A percentile compares a stretch with the other conserved stretches of the same genome.
Evolutionary conservation across 2,113 vertebrate species (phyloP).

Genomic region (Bostrychus sinensis): DNA sequence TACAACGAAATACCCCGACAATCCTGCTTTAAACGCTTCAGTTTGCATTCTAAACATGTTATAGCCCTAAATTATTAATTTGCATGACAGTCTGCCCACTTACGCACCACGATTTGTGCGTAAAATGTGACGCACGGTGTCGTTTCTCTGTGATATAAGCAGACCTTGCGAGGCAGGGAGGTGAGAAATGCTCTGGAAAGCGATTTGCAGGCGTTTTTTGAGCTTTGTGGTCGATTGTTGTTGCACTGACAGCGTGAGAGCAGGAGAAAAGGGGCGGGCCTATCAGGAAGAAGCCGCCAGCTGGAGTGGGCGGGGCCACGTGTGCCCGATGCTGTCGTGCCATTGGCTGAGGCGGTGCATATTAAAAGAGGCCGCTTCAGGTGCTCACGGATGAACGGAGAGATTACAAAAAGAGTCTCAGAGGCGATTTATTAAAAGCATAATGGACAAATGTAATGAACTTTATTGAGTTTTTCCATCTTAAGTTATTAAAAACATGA

Average conservation of each 20-base stretch:
- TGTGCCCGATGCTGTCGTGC: conserved; percentile 3
- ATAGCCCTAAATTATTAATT: not conserved
- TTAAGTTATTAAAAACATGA: too few relatives aligned
- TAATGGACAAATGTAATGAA: not conserved
- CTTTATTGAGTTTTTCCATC: not conserved
- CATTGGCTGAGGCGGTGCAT: conserved; percentile 55
- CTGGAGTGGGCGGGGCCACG: not conserved
- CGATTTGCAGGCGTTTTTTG: too few relatives aligned
- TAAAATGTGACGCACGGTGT: not conserved
- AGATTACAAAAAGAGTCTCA: not conserved
- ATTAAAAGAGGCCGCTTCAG: not conserved
- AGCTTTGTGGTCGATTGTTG: conserved; percentile 14
- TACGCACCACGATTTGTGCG: not conserved
- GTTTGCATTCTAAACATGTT: not conserved
- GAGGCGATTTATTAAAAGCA: not conserved
- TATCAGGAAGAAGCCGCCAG: conserved; percentile 24
- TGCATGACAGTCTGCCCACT: not conserved
- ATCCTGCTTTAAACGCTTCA: not conserved
- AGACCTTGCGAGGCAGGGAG: not conserved
- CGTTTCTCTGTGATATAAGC: not conserved
- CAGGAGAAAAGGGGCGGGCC: conserved; percentile 13
- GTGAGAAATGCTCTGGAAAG: not conserved
- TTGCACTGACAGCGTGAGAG: conserved; percentile 68
- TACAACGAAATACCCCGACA: not conserved
- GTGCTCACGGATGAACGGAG: conserved; percentile 9